Base-by-base conservation (phyloP, 2,113 vertebrate genomes). In the Melanotaenia duboulayi region DNA sequence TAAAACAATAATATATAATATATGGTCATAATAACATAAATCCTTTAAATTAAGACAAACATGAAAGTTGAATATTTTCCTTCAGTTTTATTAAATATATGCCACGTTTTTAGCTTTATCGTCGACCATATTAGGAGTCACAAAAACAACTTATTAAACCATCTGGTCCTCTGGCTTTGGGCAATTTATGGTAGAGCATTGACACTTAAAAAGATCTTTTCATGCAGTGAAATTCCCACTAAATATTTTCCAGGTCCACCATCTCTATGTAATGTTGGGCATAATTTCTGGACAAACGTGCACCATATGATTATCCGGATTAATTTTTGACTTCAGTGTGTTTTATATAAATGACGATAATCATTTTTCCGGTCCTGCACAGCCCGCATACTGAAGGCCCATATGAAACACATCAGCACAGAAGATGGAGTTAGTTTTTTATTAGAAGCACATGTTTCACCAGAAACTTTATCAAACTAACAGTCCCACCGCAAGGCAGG, bases 371-470 rank as follows among this genome's bases (percentile, higher is more conserved):
- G 54, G 55, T 39, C 35, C 76, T 12, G 28, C 76, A 40, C 51
- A 49, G 48, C 59, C 52, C 52, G 20, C 19, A 74, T 2, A 23
- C 23, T 4, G 50, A 16, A 1, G 52, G 49, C 0, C 7, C 78
- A 61, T 75, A 23, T 81, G 78, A 78, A 68, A 72, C 71, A 58
- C 62, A 71, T 81, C 62, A 39, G 22, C 52, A 24, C 42, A 48
- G 51, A 72, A 60, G 58, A 57, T 56, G 55, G 35, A 44, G 20
- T 40, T 2, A 40, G 35, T 10, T 75, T 52, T 23, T 11, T 2
- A 85, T 85, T 51, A 57, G 56, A 78, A 40, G 71, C 74, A 81
- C 0, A 10, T 81, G 83, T 37, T 71, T 37, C 61, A 37, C 25
- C 61, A 51, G 24, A 65, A 49, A 40, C 25, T 58, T 1, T 22